These are phyloP conservation scores for Zosterops hypoxanthus DNA, from an alignment of 2,113 vertebrate genomes.

Conservation along the genomic window DNA sequence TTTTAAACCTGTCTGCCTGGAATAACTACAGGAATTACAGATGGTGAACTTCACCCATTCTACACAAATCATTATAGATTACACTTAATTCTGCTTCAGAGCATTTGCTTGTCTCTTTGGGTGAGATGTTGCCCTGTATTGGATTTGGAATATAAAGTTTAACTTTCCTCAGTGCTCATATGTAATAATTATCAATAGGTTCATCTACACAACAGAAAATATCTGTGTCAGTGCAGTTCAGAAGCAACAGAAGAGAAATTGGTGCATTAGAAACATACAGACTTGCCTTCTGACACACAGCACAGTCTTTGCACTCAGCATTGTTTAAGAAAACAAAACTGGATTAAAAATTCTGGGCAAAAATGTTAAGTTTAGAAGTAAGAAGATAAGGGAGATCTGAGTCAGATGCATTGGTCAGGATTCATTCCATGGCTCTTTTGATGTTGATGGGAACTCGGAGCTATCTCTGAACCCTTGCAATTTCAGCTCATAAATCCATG, in stretches of 20 bases:
- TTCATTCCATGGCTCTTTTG: neutral
- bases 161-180: neutral
- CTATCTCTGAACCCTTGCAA: neutral
- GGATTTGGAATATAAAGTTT: neutral
- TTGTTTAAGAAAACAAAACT: neutral
- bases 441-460: constrained; percentile 4
- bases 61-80: neutral
- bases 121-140: neutral
- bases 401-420: neutral
- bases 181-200: neutral
- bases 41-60: neutral
- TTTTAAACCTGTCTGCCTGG: neutral
- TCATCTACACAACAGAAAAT: neutral
- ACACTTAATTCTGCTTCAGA: neutral
- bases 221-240: neutral
- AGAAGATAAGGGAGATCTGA: neutral
- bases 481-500: constrained; percentile 32
- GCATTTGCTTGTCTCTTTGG: neutral
- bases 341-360: neutral
- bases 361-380: neutral
- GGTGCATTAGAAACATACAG: neutral
- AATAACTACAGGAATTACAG: constrained; percentile 6
- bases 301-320: neutral
- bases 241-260: neutral
- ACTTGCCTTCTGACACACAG: neutral